Evolutionary conservation across 2,113 vertebrate genomes (phyloP), one percentile per base, ranked within the genome.

Genomic region (Cololabis saira): DNA sequence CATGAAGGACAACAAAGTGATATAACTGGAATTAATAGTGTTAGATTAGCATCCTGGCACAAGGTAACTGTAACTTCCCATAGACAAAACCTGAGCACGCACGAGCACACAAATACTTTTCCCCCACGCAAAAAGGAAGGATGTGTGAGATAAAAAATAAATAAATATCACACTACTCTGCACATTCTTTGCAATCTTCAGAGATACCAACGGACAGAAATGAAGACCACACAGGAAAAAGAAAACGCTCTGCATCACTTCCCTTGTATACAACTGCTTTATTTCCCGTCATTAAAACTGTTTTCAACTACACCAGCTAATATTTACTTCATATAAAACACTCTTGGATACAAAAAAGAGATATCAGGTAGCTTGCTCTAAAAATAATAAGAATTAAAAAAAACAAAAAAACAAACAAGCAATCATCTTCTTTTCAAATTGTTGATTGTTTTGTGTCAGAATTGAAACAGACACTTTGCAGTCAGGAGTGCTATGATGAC

Each of bases 151-250:
- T 14, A 43, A 67, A 67, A 47, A 57, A 53, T 41, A n/a, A 10
- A 19, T 21, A 37, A 37, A 37, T 37, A 37, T 7, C 17, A 19
- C 64, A 21, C 18, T 30, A 30, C 50, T 48, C 12, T 27, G 56
- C 11, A 42, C 13, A n/a, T 48, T 30, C 47, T 22, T 45, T 19
- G 12, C 12, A 19, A 2, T 17, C 22, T 33, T 61, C 49, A 61
- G 44, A 71, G 78, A 79, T 62, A 72, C 43, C 21, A 69, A 55
- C 49, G 47, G 57, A 33, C 21, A 81, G 37, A 49, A 69, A 61
- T n/a, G 52, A 33, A 53, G 12, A 65, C 40, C 58, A 50, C 61
- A 53, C 1, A 37, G 45, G 69, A 18, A 2, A 61, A 64, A 37
- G 50, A 30, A 50, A 7, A 3, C 15, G 1, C 7, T 52, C 24